phyloP scores from a whole-genome alignment of 2,888 invertebrate species.

The Parnassius apollo region DNA sequence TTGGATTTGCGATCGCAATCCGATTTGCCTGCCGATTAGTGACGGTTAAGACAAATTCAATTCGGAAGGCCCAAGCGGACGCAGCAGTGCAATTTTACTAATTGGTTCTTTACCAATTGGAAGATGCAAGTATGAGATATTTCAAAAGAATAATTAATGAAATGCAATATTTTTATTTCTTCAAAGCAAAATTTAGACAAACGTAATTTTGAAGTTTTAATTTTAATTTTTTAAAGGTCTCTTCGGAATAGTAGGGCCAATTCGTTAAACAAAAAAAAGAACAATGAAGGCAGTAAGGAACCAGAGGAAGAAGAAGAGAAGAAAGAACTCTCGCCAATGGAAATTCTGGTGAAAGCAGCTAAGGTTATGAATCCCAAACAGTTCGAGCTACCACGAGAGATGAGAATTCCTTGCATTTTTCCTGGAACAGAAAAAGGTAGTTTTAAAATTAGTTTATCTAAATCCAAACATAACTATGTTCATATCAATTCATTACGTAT shows the following conservation, averaged over 20 bases:
- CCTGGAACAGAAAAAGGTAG: slow-evolving; percentile 91
- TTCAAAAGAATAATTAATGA: no score
- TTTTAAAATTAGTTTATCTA: not conserved
- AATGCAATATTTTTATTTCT: no score
- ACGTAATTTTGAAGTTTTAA: not conserved
- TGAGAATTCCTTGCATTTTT: slow-evolving; percentile 88
- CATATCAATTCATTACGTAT: no score
- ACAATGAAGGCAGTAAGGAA: slow-evolving; percentile 48
- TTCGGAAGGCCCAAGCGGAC: no score
- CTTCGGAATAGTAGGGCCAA: slow-evolving; percentile 57
- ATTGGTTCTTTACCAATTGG: no score
- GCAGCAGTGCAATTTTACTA: no score
- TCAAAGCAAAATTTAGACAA: no score
- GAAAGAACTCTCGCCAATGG: slow-evolving; percentile 83
- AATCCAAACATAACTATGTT: no score
- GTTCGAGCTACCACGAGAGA: slow-evolving; percentile 92
- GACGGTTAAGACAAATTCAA: no score
- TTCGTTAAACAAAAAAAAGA: slow-evolving; percentile 54
- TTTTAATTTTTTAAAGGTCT: slow-evolving; percentile 37
- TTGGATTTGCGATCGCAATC: no score
- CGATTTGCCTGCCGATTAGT: no score
- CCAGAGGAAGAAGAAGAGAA: slow-evolving; percentile 39
- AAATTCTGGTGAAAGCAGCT: slow-evolving; percentile 90
- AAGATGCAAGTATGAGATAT: no score
- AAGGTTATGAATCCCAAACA: slow-evolving; percentile 93